Base-by-base conservation (phyloP, 2,888 invertebrate genomes). In the Hirtodrosophila alboralis region DNA sequence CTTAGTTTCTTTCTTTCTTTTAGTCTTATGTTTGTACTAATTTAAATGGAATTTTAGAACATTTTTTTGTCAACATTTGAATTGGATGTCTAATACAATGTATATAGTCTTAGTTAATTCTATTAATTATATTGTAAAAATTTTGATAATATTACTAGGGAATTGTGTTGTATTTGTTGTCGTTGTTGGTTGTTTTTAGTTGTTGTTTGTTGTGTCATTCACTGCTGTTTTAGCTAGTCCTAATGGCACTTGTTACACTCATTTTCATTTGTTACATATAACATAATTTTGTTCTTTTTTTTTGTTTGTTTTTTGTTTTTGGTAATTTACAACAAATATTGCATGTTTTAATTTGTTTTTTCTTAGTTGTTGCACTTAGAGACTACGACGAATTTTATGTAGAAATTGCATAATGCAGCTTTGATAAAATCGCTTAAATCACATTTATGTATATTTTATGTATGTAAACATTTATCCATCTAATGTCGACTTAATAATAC, bases 351-450 rank as follows among this genome's bases (percentile, higher is more conserved):
- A 40, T 63, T 53, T 49, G 36, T 41, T 58, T 52, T 41, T 14
- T 56, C 33, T 49, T 54, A 44, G 62, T 62, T 60, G 43, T 75
- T 77, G 62, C 38, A 75, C 86, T 81, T 81, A 81, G 38, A 54
- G 51, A 58, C 81, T 81, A 83, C 52, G 73, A 86, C 85, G 85
- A 86, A 84, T 84, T 86, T 84, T 78, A 86, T 86, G 53, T 84
- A 70, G 86, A 77, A n/a, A 74, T 87, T 87, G 73, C 84, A 87
- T 86, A 73, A 75, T 81, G 81, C 81, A 86, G 87, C 77, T 77
- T 86, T 84, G 87, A 87, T 86, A 88, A 88, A 89, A 88, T 88
- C 87, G 89, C 88, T 86, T 89, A 85, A 87, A 88, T 88, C 88
- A 88, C 88, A 88, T 85, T 86, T 86, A 84, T 71, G 63, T 86